A percentile compares a stretch with the other conserved stretches of the same genome.
These are phyloP conservation scores for Serilophus lunatus DNA, from an alignment of 2,113 vertebrate genomes.

Conservation along the genomic window DNA sequence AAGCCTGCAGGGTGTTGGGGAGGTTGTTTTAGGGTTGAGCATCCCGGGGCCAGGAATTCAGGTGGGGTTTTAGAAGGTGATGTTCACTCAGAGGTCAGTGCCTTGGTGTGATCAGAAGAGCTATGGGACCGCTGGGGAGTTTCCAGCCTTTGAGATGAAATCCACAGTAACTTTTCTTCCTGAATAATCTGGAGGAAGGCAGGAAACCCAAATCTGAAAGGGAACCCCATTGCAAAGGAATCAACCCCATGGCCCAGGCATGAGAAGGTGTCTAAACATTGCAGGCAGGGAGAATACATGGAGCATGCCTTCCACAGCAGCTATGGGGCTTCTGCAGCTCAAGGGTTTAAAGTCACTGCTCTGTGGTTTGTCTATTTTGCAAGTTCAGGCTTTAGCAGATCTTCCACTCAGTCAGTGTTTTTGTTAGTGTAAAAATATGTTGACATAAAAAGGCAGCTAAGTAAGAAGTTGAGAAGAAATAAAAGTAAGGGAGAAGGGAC, in stretches of 20 bases:
- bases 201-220: neutral
- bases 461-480: neutral
- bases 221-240: neutral
- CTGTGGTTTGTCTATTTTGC: neutral
- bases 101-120: neutral
- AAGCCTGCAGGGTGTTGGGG: neutral
- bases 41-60: neutral
- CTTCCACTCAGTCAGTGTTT: neutral
- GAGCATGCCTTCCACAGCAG: neutral
- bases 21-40: neutral
- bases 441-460: neutral
- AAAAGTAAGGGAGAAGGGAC: neutral
- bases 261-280: neutral
- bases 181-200: neutral
- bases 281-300: rapidly evolving
- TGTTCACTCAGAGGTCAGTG: neutral
- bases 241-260: rapidly evolving
- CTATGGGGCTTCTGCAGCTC: neutral
- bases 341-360: neutral
- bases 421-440: rapidly evolving
- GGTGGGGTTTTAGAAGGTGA: neutral
- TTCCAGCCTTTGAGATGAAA: neutral
- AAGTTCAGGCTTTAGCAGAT: neutral
- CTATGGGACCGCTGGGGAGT: neutral
- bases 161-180: neutral